Evolutionary conservation across 1,140 invertebrate species (phyloP).

Genomic region (Paralvinella palmiformis): DNA sequence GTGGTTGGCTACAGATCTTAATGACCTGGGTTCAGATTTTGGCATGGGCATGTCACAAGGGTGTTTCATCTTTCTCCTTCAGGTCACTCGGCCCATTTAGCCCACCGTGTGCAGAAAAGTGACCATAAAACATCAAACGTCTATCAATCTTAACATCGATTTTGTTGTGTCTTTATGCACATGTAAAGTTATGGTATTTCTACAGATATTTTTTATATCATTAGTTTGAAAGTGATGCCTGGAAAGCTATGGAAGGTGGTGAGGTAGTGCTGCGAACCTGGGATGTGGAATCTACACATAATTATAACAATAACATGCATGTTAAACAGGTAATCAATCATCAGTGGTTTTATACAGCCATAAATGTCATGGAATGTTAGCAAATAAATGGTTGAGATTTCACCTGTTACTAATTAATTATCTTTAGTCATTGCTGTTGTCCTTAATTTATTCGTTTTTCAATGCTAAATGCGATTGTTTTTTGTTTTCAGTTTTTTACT

Average conservation of each 20-base stretch:
- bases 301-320: slow-evolving; percentile 45
- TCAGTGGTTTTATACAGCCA: neutral
- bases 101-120: too few relatives aligned
- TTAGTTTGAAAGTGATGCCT: slow-evolving; percentile 39
- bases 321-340: slow-evolving; percentile 33
- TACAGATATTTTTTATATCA: slow-evolving; percentile 8
- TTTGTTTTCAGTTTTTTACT: slow-evolving; percentile 30
- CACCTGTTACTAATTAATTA: neutral
- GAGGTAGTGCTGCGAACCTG: slow-evolving; percentile 43
- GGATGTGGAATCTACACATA: slow-evolving; percentile 47
- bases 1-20: too few relatives aligned
- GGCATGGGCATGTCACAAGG: too few relatives aligned
- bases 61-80: too few relatives aligned
- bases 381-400: neutral
- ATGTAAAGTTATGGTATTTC: too few relatives aligned
- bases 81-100: too few relatives aligned
- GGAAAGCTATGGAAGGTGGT: slow-evolving; percentile 37
- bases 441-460: neutral
- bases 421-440: neutral
- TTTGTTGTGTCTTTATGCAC: too few relatives aligned
- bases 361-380: neutral
- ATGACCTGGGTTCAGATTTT: too few relatives aligned
- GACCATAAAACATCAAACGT: too few relatives aligned
- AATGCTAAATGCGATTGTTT: neutral
- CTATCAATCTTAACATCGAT: too few relatives aligned